Conservation (phyloP, 2,113 vertebrate genomes). For the Capreolus pygargus region DNA sequence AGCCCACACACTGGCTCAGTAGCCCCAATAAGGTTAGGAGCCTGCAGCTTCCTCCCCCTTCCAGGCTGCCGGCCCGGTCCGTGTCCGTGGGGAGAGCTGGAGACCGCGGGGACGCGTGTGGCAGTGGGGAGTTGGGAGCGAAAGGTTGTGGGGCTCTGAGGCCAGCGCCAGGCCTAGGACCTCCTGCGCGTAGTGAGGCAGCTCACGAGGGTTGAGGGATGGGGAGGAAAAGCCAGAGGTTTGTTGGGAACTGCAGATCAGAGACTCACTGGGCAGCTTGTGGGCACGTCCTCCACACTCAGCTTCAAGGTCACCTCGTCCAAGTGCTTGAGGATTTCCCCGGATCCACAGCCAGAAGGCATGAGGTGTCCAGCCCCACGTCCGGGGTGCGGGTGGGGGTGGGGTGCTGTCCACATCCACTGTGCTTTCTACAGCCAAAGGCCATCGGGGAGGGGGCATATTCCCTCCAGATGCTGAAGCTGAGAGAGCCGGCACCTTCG, state of each 20-base stretch:
- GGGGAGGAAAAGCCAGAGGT: background rate
- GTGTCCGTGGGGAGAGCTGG: fast-evolving
- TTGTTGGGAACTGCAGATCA: background rate
- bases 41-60: background rate
- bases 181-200: slow-evolving; percentile 77
- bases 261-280: slow-evolving; percentile 70
- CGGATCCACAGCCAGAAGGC: slow-evolving; percentile 90
- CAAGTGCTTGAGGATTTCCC: slow-evolving; percentile 95
- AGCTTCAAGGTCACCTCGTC: slow-evolving; percentile 93
- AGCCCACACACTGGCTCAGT: background rate
- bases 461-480: slow-evolving; percentile 90
- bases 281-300: slow-evolving; percentile 86
- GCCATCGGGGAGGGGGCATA: slow-evolving; percentile 89
- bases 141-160: slow-evolving; percentile 38
- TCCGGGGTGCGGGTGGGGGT: slow-evolving; percentile 77
- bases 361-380: slow-evolving; percentile 89
- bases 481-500: slow-evolving; percentile 81
- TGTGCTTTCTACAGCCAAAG: slow-evolving; percentile 92
- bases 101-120: background rate
- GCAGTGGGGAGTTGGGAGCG: slow-evolving; percentile 34
- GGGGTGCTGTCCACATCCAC: slow-evolving; percentile 43
- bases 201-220: slow-evolving; percentile 54
- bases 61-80: slow-evolving; percentile 56
- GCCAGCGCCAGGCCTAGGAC: slow-evolving; percentile 68
- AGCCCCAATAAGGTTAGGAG: background rate